These are phyloP conservation scores for Eulacestoma nigropectus DNA, from an alignment of 2,113 vertebrate species.

Conservation along the genomic window DNA sequence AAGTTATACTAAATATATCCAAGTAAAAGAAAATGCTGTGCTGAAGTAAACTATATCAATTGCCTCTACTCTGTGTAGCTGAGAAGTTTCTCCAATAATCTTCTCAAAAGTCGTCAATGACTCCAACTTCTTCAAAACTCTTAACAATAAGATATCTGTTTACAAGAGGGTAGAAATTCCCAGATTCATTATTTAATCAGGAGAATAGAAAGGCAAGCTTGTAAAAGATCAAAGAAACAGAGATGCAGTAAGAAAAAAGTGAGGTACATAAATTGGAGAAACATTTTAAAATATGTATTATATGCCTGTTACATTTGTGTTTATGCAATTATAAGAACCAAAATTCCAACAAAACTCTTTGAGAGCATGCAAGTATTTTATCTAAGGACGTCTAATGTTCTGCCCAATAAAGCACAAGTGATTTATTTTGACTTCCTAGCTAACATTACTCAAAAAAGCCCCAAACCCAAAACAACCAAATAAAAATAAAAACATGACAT, in stretches of 20 bases:
- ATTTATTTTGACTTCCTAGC: not conserved
- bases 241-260: not conserved
- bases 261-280: not conserved
- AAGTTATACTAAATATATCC: not conserved
- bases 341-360: not conserved
- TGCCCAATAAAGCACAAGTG: not conserved
- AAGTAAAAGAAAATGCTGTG: not conserved
- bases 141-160: not conserved
- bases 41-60: not conserved
- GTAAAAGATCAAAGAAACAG: conserved; percentile 11
- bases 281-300: not conserved
- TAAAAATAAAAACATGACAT: not conserved
- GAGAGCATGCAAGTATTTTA: not conserved
- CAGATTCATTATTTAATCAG: conserved; percentile 21
- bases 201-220: conserved; percentile 1
- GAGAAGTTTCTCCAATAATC: not conserved
- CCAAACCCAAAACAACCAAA: not conserved
- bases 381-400: not conserved
- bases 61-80: not conserved
- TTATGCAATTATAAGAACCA: not conserved
- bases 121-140: not conserved
- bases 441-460: not conserved
- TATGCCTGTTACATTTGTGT: not conserved
- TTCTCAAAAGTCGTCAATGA: not conserved
- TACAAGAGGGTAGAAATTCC: not conserved